These are phyloP conservation scores for Magallana angulata DNA, from an alignment of 1,140 invertebrate species.

Conservation along the genomic window DNA sequence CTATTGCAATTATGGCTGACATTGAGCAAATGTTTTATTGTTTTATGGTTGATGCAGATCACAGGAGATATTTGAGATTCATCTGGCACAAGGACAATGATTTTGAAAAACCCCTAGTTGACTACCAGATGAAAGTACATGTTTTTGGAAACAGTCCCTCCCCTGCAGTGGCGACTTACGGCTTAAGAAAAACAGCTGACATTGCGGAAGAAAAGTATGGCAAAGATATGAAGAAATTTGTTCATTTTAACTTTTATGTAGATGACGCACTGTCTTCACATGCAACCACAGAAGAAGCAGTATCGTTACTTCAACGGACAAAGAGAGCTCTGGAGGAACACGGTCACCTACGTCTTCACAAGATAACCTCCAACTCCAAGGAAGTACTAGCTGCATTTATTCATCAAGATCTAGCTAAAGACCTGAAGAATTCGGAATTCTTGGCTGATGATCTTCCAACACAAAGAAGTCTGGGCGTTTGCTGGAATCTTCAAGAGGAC, in stretches of 20 bases:
- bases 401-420: constrained; percentile 46
- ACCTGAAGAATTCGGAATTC: constrained; percentile 50
- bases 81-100: constrained; percentile 58
- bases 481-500: constrained; percentile 45
- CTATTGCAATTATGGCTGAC: constrained; percentile 48
- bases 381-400: constrained; percentile 47
- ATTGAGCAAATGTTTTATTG: constrained; percentile 57
- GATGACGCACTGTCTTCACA: constrained; percentile 52
- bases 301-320: constrained; percentile 37
- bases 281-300: not conserved
- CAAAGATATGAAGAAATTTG: constrained; percentile 35
- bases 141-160: constrained; percentile 60
- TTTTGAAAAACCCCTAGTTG: constrained; percentile 35
- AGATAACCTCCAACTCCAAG: constrained; percentile 50
- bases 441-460: constrained; percentile 9
- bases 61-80: constrained; percentile 57
- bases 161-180: constrained; percentile 47
- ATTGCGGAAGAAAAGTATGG: not conserved
- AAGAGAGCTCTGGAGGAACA: not conserved
- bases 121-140: constrained; percentile 63
- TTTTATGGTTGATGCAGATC: constrained; percentile 45
- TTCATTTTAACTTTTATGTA: constrained; percentile 52
- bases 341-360: constrained; percentile 52
- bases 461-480: constrained; percentile 59
- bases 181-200: constrained; percentile 43